A percentile compares a stretch with the other conserved stretches of the same genome.
These are phyloP conservation scores for Apis mellifera DNA, from an alignment of 1,140 invertebrate genomes.

Conservation along the genomic window DNA sequence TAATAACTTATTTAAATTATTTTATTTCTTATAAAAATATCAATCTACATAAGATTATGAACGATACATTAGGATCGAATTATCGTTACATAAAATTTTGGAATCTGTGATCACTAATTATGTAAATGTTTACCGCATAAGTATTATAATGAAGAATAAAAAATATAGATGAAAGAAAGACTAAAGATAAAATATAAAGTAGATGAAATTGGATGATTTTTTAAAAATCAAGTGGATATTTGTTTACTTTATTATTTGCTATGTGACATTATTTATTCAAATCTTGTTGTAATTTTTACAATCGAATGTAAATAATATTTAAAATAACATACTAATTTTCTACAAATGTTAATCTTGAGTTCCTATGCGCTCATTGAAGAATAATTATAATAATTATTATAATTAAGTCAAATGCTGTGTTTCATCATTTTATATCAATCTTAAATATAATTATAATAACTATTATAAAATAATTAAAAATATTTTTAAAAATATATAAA, in stretches of 20 bases:
- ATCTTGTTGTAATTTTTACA: not conserved
- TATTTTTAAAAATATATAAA: not conserved
- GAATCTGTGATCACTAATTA: constrained; percentile 28
- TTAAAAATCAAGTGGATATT: not conserved
- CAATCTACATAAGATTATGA: not conserved
- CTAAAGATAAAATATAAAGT: not conserved
- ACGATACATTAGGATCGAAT: not conserved
- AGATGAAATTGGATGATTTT: not conserved
- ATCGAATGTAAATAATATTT: not conserved
- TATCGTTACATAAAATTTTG: not conserved
- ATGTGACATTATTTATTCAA: not conserved
- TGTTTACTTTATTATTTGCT: not conserved
- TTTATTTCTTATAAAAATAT: not conserved
- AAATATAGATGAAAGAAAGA: not conserved
- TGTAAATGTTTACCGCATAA: constrained; percentile 18
- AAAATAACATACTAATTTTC: not conserved
- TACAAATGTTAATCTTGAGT: not conserved
- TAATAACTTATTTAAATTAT: no score
- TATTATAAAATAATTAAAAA: not conserved
- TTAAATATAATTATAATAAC: not conserved
- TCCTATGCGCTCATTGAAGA: constrained; percentile 10
- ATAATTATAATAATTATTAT: not conserved
- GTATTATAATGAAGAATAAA: not conserved
- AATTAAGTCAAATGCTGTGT: not conserved
- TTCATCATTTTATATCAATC: not conserved